Conservation (phyloP, 1,140 invertebrate species). For the Eupristina koningsbergeri region DNA sequence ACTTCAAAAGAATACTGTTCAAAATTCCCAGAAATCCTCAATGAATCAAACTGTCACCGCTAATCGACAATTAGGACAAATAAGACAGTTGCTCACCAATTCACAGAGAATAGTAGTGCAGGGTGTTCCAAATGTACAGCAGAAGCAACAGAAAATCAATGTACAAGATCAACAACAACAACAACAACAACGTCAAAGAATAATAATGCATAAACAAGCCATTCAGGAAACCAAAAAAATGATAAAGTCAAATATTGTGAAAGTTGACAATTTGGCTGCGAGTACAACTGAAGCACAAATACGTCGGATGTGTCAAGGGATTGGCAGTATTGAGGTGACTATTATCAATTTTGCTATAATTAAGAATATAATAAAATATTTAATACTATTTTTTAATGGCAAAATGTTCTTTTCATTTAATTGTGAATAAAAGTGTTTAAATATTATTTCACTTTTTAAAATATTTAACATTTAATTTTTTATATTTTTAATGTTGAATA, state of each 20-base stretch:
- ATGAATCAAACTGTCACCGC: constrained; percentile 12
- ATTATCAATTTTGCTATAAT: too few species aligned
- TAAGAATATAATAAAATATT: too few species aligned
- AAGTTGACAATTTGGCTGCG: constrained; percentile 74
- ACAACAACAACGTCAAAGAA: constrained; percentile 64
- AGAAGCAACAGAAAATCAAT: constrained; percentile 32
- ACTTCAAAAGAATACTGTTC: constrained; percentile 21
- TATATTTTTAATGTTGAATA: too few species aligned
- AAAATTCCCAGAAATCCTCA: constrained; percentile 24
- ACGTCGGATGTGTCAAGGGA: constrained; percentile 73
- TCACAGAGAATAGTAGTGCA: constrained; percentile 41
- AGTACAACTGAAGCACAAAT: constrained; percentile 73
- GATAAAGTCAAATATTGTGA: constrained; percentile 70
- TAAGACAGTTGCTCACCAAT: constrained; percentile 43
- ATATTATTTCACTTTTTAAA: too few species aligned
- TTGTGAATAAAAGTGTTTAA: too few species aligned
- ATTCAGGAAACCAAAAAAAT: constrained; percentile 53
- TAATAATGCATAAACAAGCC: constrained; percentile 66
- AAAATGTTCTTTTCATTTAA: too few species aligned
- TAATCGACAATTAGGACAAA: constrained; percentile 43
- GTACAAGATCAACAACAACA: constrained; percentile 44
- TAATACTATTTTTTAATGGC: too few species aligned
- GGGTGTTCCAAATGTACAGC: background rate
- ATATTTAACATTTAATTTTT: too few species aligned
- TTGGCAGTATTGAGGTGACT: constrained; percentile 75